Evolutionary conservation across 2,888 invertebrate species (phyloP).

Genomic region (Lasioglossum marginatum): DNA sequence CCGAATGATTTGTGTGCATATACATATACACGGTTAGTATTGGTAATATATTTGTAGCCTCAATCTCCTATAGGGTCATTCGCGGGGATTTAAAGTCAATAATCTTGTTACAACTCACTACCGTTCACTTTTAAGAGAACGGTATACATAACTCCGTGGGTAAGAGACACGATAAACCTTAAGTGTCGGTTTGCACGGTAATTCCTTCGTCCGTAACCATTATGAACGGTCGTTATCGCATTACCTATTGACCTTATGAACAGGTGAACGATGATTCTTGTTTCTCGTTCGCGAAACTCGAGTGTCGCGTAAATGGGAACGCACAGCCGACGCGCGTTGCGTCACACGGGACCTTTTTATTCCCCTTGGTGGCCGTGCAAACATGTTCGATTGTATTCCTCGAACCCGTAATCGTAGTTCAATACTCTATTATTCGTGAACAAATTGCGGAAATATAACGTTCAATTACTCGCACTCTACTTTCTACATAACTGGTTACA

Average conservation of each 20-base stretch:
- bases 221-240: conserved; percentile 76
- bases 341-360: background rate
- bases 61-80: conserved; percentile 75
- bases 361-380: background rate
- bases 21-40: conserved; percentile 44
- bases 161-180: conserved; percentile 76
- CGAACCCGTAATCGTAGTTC: too few species aligned
- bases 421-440: background rate
- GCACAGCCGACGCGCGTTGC: background rate
- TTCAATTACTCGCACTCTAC: too few species aligned
- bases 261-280: conserved; percentile 70
- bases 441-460: too few species aligned
- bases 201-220: conserved; percentile 74
- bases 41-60: conserved; percentile 74
- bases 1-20: conserved; percentile 51
- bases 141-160: conserved; percentile 73
- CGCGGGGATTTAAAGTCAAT: conserved; percentile 76
- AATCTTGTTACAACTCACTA: conserved; percentile 76
- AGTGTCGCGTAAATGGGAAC: conserved; percentile 27
- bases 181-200: conserved; percentile 76
- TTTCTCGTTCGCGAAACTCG: conserved; percentile 32
- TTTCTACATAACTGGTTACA: too few species aligned
- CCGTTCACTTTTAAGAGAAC: conserved; percentile 76
- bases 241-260: conserved; percentile 76
- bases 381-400: background rate